A percentile compares a stretch with the other conserved stretches of the same genome.
Evolutionary conservation across 2,113 vertebrate genomes (phyloP).

Genomic region (Crotalus tigris): DNA sequence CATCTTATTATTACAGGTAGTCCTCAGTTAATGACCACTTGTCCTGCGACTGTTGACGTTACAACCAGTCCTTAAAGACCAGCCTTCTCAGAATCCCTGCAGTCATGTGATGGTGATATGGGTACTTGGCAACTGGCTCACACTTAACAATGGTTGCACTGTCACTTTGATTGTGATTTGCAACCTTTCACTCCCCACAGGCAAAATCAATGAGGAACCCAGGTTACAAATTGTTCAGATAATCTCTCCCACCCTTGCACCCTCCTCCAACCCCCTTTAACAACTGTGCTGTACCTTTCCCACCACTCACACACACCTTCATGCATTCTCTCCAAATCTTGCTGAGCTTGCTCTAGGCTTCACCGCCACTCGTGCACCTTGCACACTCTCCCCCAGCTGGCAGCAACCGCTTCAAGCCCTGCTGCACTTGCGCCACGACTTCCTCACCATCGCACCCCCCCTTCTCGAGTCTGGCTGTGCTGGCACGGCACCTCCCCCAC

Average conservation of each 20-base stretch:
- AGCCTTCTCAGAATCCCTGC: background rate
- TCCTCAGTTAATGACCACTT: background rate
- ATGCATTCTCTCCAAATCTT: background rate
- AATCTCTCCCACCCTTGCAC: background rate
- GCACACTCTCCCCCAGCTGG: background rate
- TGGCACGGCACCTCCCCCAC: background rate
- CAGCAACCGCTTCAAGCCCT: background rate
- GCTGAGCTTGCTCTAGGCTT: background rate
- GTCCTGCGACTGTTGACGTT: background rate
- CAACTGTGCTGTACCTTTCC: background rate
- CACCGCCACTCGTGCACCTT: background rate
- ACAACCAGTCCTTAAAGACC: background rate
- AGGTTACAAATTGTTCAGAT: background rate
- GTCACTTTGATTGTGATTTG: background rate
- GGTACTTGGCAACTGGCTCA: background rate
- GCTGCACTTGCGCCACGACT: background rate
- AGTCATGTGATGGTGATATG: background rate
- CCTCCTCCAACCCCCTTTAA: background rate
- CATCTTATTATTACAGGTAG: background rate
- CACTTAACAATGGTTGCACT: background rate
- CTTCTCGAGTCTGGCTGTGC: background rate
- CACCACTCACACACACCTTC: background rate
- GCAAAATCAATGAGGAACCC: background rate
- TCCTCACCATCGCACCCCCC: background rate
- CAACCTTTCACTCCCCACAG: background rate